Evolutionary conservation across 2,113 vertebrate genomes (phyloP), one percentile per base, ranked within the genome.

Genomic region (Chascanopsetta lugubris): DNA sequence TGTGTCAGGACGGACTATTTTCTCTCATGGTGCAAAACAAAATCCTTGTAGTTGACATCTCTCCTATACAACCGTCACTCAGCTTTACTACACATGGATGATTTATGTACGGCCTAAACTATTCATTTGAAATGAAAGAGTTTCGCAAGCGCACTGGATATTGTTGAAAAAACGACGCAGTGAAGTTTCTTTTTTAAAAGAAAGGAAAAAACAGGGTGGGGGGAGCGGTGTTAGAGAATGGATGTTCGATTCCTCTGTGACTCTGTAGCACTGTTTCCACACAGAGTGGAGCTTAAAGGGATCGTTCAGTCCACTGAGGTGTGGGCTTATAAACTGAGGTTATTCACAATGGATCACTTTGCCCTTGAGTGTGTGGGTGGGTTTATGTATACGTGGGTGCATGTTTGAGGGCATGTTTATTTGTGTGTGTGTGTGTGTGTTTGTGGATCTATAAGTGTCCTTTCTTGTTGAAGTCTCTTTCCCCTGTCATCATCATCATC

Each of bases 381-480:
- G 29, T 70, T 46, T 47, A 20, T 21, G 11, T 40, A 11, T 56
- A 45, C 63, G 57, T 69, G 53, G 25, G n/a, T 36, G 65, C 24
- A 13, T 80, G 70, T 71, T 57, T 42, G 22, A 36, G 12, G 13
- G 29, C 8, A 12, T 61, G 43, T 66, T 67, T 63, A 26, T 72
- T 68, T 68, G 56, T 65, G 58, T 54, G 46, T 59, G 27, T 43
- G 10, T 59, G 13, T 34, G 26, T 29, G 12, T 65, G 58, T 54
- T 46, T 59, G 27, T 43, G 10, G 55, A 13, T 34, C 30, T 29
- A 9, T 30, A 58, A 57, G 61, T 54, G 61, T 57, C 76, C 71
- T 86, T 85, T 67, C 29, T 67, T 70, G 76, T 63, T 58, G 15
- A 53, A 38, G 58, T 45, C 48, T 75, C 32, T 42, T 76, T 56